Conservation (phyloP, 2,888 invertebrate species). For the Drosophila mayaguana region DNA sequence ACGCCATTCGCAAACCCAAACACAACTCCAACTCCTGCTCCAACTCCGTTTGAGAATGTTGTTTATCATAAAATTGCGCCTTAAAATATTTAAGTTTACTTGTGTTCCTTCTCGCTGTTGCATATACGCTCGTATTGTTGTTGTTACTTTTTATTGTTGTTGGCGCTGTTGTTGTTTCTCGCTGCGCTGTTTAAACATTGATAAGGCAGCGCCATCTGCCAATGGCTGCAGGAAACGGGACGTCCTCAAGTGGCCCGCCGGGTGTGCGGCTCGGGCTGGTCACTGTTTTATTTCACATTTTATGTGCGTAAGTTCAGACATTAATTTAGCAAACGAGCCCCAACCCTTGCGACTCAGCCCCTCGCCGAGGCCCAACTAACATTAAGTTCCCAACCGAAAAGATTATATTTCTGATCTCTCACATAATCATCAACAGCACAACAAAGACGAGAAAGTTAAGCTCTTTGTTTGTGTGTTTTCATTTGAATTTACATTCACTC, state of each 20-base stretch:
- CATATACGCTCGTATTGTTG: constrained; percentile 11
- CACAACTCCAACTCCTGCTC: background rate
- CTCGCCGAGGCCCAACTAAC: background rate
- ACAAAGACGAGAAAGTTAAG: background rate
- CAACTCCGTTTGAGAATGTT: constrained; percentile 11
- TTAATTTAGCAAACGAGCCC: constrained; percentile 50
- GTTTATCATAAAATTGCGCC: constrained; percentile 53
- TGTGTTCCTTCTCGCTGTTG: constrained; percentile 28
- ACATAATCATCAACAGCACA: background rate
- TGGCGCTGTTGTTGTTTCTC: constrained; percentile 12
- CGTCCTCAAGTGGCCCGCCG: constrained; percentile 7
- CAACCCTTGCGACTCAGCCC: background rate
- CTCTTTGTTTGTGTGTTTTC: background rate
- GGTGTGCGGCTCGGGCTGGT: constrained; percentile 34
- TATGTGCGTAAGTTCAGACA: constrained; percentile 54
- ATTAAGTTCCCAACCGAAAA: background rate
- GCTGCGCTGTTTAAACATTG: constrained; percentile 73
- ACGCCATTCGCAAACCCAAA: background rate
- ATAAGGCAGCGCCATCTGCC: constrained; percentile 52
- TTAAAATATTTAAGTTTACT: constrained; percentile 52
- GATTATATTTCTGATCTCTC: constrained; percentile 2
- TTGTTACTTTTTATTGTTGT: constrained; percentile 8
- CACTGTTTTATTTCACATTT: constrained; percentile 62
- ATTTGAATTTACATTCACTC: background rate
- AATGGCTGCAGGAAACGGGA: constrained; percentile 16